phyloP scores from a whole-genome alignment of 1,140 invertebrate species.

The Diorhabda elongata region DNA sequence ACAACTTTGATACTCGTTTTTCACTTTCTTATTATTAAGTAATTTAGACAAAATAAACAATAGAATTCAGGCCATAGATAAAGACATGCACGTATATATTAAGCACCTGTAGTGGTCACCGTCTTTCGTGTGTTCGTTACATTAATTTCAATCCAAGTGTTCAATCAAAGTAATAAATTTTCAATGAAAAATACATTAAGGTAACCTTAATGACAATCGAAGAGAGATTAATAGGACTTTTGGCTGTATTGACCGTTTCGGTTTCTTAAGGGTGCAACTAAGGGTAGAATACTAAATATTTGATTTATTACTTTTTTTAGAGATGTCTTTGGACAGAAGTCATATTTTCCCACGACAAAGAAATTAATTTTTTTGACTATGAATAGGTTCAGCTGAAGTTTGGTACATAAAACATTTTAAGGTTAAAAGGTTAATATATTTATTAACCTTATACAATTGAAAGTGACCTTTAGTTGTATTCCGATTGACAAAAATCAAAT shows the following conservation, averaged over 20 bases:
- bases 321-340: too few relatives aligned
- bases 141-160: not conserved
- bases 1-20: not conserved
- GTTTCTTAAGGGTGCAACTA: not conserved
- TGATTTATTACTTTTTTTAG: not conserved
- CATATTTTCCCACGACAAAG: too few relatives aligned
- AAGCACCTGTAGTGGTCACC: not conserved
- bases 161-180: slow-evolving; percentile 3
- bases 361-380: too few relatives aligned
- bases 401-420: too few relatives aligned
- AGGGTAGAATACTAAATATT: not conserved
- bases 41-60: not conserved
- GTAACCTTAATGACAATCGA: not conserved
- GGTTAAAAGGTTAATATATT: too few relatives aligned
- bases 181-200: not conserved
- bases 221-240: slow-evolving; percentile 1
- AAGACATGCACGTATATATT: not conserved
- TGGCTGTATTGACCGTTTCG: not conserved
- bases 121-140: not conserved
- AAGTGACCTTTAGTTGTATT: too few relatives aligned
- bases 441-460: too few relatives aligned
- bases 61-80: not conserved
- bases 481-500: too few relatives aligned
- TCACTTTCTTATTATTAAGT: not conserved
- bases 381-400: too few relatives aligned